Conservation (phyloP, 2,888 invertebrate genomes). For the Lycophotia porphyrea region DNA sequence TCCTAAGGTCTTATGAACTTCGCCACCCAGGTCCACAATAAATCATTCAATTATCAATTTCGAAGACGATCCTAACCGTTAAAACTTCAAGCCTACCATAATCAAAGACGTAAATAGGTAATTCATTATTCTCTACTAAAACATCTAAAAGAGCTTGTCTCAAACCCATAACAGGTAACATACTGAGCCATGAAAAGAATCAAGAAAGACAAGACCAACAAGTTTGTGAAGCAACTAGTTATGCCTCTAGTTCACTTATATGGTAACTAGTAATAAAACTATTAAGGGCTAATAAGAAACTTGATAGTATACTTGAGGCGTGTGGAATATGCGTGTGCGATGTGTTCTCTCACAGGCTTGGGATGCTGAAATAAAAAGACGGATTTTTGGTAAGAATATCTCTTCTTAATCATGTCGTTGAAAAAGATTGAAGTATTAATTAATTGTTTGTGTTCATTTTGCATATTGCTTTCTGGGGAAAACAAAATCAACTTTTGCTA, state of each 20-base stretch:
- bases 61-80: background rate
- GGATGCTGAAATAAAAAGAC: background rate
- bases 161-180: slow-evolving; percentile 36
- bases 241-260: slow-evolving; percentile 29
- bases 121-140: slow-evolving; percentile 11
- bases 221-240: slow-evolving; percentile 42
- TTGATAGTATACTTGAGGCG: background rate
- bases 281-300: slow-evolving; percentile 43
- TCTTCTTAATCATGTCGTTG: too few species aligned
- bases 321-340: slow-evolving; percentile 12
- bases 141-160: slow-evolving; percentile 10
- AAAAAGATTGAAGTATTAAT: too few species aligned
- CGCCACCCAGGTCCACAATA: background rate
- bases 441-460: too few species aligned
- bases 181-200: slow-evolving; percentile 33
- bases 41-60: background rate
- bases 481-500: too few species aligned
- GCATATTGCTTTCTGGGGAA: too few species aligned
- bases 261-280: slow-evolving; percentile 48
- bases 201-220: slow-evolving; percentile 33
- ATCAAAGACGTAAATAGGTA: background rate
- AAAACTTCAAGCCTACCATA: background rate
- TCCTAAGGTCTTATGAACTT: too few species aligned
- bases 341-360: slow-evolving; percentile 24
- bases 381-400: background rate